Evolutionary conservation across 2,888 invertebrate genomes (phyloP), one percentile per base, ranked within the genome.

Genomic region (Pollenia labialis): DNA sequence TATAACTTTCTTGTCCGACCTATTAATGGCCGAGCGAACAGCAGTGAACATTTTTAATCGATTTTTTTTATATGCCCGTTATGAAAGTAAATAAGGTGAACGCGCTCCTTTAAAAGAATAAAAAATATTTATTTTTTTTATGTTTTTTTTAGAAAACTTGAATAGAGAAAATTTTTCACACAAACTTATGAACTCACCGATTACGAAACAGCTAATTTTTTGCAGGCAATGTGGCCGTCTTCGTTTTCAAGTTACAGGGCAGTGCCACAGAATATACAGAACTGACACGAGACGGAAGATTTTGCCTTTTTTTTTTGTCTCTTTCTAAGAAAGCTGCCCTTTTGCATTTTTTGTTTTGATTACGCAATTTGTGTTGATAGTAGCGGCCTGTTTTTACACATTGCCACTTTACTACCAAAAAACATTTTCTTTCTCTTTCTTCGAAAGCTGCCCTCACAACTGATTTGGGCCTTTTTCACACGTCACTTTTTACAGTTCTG

Each of bases 1-100:
- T 89, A 90, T 90, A 90, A 90, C 89, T 88, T 89, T 90, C 72
- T 90, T 90, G 84, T 90, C 90, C 81, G 90, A 89, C 89, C 89
- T 90, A 81, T 83, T 85, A 82, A 89, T 82, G 87, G 89, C 90
- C 88, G 89, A 88, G 69, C 90, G 88, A 87, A 89, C 90, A 82
- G 90, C 89, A 87, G 89, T 87, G 86, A 90, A 90, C 90, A 90
- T 90, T 87, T 89, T 88, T 81, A 11, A 18, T 23, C 44, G 18
- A 72, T 62, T 81, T 56, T 48, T 71, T 74, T 81, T 77, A 85
- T 69, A 85, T 87, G 58, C 86, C 77, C 80, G 50, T 84, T 80
- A 75, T 77, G 32, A 82, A 87, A 81, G 40, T 87, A 88, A 80
- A 60, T 86, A 71, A 77, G 68, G 62, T 87, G 87, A 84, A 87